These are phyloP conservation scores for Zootoca vivipara DNA, from an alignment of 2,113 vertebrate species.

Conservation along the genomic window DNA sequence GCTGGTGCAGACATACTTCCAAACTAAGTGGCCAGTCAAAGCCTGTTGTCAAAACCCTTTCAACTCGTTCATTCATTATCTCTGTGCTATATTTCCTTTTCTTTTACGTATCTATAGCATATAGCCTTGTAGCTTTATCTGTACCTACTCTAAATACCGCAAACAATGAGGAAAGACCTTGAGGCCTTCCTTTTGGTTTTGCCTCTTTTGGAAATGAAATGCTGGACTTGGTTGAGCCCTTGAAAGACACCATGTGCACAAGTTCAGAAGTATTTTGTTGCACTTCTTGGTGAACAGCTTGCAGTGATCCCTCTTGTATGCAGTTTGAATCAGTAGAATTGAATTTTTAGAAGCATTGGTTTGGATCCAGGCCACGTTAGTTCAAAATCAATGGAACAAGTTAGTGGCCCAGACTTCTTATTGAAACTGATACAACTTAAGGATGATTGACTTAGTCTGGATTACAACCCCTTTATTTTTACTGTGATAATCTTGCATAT, in stretches of 20 bases:
- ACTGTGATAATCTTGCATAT: not conserved
- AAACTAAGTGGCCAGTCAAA: not conserved
- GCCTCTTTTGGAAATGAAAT: no score
- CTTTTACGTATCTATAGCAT: not conserved
- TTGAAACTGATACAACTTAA: not conserved
- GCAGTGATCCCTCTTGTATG: not conserved
- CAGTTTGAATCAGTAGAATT: not conserved
- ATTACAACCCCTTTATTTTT: not conserved
- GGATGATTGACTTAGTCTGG: not conserved
- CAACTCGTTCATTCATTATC: not conserved
- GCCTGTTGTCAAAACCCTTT: not conserved
- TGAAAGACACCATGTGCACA: not conserved
- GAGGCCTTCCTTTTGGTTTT: not conserved
- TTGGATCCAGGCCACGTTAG: not conserved
- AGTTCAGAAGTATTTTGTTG: not conserved
- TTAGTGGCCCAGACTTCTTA: not conserved
- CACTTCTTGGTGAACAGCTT: not conserved
- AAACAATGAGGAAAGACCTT: not conserved
- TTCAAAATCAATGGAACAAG: no score
- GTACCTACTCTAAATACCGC: not conserved
- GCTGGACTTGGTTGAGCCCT: not conserved
- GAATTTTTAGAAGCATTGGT: not conserved
- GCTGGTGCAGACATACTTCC: not conserved
- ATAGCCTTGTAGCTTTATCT: conserved; percentile 5
- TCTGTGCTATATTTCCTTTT: not conserved